Evolutionary conservation across 2,797 vertebrate genomes (phyloP).

Genomic region (Adrianichthys oophorus): DNA sequence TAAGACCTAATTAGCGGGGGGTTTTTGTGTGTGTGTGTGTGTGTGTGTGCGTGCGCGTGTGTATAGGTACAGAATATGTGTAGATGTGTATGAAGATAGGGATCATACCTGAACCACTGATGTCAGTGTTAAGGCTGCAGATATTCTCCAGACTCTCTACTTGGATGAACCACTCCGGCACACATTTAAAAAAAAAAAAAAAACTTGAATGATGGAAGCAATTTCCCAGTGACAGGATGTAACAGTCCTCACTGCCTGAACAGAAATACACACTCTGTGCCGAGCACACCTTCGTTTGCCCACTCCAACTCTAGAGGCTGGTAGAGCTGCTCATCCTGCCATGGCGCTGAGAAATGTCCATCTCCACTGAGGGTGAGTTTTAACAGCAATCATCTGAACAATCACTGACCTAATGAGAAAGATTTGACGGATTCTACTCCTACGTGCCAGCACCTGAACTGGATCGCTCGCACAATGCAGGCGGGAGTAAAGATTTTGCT

Average conservation of each 20-base stretch:
- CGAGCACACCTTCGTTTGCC: conserved; percentile 30
- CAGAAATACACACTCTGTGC: conserved; percentile 4
- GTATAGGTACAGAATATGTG: background rate
- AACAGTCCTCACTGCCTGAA: conserved; percentile 12
- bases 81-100: conserved; percentile 22
- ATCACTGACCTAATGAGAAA: conserved; percentile 78
- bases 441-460: conserved; percentile 8
- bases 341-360: conserved; percentile 69
- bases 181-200: conserved; percentile 30
- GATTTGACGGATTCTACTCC: conserved; percentile 43
- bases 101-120: conserved; percentile 11
- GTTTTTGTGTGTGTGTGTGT: too few relatives aligned
- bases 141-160: conserved; percentile 15
- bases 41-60: too few relatives aligned
- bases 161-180: background rate
- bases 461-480: conserved; percentile 51
- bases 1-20: too few relatives aligned
- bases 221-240: conserved; percentile 19
- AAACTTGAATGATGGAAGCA: conserved; percentile 24
- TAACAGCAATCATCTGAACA: conserved; percentile 74
- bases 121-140: conserved; percentile 7
- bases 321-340: conserved; percentile 65
- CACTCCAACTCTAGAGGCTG: conserved; percentile 41
- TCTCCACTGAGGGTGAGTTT: conserved; percentile 58
- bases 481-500: conserved; percentile 70